phyloP scores from a whole-genome alignment of 2,113 vertebrate species.

The Odontophorus gujanensis region DNA sequence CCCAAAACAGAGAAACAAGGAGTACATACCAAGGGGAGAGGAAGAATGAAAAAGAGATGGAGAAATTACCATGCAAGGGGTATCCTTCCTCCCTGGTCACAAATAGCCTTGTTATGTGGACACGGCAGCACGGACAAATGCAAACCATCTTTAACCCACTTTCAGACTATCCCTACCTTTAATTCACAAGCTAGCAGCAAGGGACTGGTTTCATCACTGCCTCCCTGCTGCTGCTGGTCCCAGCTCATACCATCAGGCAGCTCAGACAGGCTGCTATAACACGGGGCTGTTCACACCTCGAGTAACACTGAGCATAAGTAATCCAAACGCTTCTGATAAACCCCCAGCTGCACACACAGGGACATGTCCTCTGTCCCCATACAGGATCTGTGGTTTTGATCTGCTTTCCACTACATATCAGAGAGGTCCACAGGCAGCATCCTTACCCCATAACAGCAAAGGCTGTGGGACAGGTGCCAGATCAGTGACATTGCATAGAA shows the following conservation, averaged over 20 bases:
- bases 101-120: not conserved
- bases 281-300: not conserved
- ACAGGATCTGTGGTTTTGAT: not conserved
- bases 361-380: not conserved
- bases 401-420: not conserved
- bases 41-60: not conserved
- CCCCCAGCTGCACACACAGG: not conserved
- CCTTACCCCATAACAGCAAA: not conserved
- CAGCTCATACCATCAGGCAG: not conserved
- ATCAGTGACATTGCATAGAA: not conserved
- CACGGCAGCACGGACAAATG: fast-evolving
- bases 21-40: not conserved
- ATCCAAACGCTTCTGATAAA: not conserved
- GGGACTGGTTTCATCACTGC: not conserved
- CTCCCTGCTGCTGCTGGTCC: not conserved
- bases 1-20: not conserved
- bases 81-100: not conserved
- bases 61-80: not conserved
- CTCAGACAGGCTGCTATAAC: not conserved
- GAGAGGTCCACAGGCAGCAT: not conserved
- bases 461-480: not conserved
- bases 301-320: not conserved
- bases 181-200: not conserved
- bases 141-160: not conserved
- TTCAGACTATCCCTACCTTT: not conserved